Conservation (phyloP, 2,113 vertebrate species). For the Sorex araneus region DNA sequence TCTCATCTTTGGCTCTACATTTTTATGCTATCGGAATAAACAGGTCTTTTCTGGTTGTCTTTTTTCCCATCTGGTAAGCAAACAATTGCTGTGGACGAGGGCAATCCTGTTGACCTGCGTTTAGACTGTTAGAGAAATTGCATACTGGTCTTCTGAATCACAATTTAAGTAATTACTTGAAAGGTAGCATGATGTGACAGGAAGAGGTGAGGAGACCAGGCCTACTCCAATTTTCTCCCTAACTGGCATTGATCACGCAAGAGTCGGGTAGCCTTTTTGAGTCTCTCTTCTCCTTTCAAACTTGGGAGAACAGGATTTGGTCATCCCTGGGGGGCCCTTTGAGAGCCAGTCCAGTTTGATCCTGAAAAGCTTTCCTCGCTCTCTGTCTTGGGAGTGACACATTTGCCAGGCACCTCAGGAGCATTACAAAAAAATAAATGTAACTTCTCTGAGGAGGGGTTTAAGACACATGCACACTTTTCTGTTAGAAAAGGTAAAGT, state of each 20-base stretch:
- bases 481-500: conserved; percentile 58
- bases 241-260: conserved; percentile 39
- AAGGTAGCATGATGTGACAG: conserved; percentile 55
- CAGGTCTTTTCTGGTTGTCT: background rate
- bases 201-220: conserved; percentile 35
- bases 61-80: conserved; percentile 58
- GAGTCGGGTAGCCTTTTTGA: conserved; percentile 66
- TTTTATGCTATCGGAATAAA: conserved; percentile 59
- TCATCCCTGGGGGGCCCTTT: conserved; percentile 20
- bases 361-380: conserved; percentile 63
- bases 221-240: conserved; percentile 58
- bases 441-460: background rate
- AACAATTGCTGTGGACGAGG: conserved; percentile 58
- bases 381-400: background rate
- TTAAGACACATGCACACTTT: conserved; percentile 40
- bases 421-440: conserved; percentile 8
- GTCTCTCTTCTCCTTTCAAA: conserved; percentile 71
- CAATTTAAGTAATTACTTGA: conserved; percentile 70
- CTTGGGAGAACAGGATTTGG: conserved; percentile 25
- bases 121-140: conserved; percentile 64
- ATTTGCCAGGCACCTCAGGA: conserved; percentile 32
- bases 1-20: conserved; percentile 41
- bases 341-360: background rate
- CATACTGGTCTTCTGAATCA: conserved; percentile 53
- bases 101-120: conserved; percentile 55